phyloP scores from a whole-genome alignment of 2,888 invertebrate genomes.

The Epirrhoe alternata region DNA sequence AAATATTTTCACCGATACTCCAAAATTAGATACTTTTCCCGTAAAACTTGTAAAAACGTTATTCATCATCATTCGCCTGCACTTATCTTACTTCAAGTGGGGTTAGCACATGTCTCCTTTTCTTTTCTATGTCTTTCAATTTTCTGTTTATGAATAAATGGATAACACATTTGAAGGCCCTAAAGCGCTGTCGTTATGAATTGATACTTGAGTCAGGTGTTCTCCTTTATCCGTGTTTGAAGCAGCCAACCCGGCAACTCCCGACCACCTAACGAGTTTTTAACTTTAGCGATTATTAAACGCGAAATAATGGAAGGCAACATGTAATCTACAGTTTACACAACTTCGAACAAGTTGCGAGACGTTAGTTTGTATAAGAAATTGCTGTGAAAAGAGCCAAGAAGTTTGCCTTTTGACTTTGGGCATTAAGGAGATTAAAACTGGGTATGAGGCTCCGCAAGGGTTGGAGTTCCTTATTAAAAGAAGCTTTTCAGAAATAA shows the following conservation, averaged over 20 bases:
- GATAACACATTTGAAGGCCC: too few species aligned
- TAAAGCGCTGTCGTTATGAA: not conserved
- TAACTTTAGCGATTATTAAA: conserved; percentile 66
- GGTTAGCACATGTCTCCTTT: too few species aligned
- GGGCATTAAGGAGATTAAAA: conserved; percentile 37
- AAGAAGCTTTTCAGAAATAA: conserved; percentile 25
- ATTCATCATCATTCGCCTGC: too few species aligned
- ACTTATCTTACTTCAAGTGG: too few species aligned
- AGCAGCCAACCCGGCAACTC: conserved; percentile 34
- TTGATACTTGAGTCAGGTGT: conserved; percentile 17
- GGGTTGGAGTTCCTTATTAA: conserved; percentile 32
- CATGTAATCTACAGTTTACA: conserved; percentile 45
- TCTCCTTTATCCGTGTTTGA: conserved; percentile 18
- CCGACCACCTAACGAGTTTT: conserved; percentile 61
- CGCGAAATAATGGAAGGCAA: conserved; percentile 49
- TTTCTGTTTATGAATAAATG: too few species aligned
- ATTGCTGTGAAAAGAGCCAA: conserved; percentile 36
- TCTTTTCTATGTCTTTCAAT: too few species aligned
- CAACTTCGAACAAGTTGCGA: conserved; percentile 35
- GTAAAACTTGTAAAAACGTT: too few species aligned
- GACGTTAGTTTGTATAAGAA: conserved; percentile 42
- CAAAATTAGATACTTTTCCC: too few species aligned
- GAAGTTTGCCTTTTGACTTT: conserved; percentile 33
- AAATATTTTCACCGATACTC: too few species aligned
- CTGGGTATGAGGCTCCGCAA: conserved; percentile 24